Evolutionary conservation across 2,888 invertebrate genomes (phyloP).

Genomic region (Corbicula japonica): DNA sequence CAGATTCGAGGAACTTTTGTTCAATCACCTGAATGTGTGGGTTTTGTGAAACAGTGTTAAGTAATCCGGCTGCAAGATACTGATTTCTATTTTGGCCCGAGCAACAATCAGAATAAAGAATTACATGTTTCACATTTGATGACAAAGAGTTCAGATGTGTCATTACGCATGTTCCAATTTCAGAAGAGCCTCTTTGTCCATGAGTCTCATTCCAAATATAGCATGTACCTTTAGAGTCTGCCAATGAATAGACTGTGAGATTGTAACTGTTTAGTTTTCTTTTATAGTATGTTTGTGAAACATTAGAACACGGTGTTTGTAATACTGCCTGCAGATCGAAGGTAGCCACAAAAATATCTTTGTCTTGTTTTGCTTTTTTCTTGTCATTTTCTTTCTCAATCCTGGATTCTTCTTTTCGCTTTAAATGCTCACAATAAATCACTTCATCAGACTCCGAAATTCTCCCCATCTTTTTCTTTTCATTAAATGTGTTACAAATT

Average conservation of each 20-base stretch:
- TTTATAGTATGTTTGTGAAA: constrained; percentile 50
- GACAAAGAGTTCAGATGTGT: constrained; percentile 32
- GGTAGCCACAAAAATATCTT: constrained; percentile 2
- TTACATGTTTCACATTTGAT: constrained; percentile 24
- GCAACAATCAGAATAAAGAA: constrained; percentile 51
- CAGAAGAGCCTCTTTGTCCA: constrained; percentile 43
- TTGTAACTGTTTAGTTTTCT: constrained; percentile 54
- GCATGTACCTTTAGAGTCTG: constrained; percentile 28
- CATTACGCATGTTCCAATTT: constrained; percentile 45
- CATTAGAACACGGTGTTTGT: constrained; percentile 45
- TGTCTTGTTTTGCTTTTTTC: constrained; percentile 22
- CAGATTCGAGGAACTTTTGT: constrained; percentile 55
- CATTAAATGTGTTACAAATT: constrained; percentile 41
- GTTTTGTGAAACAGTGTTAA: constrained; percentile 21
- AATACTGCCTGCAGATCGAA: constrained; percentile 58
- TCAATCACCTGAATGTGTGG: constrained; percentile 29
- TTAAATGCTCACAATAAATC: constrained; percentile 6
- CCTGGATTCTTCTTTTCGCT: constrained; percentile 44
- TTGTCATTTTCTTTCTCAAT: constrained; percentile 50
- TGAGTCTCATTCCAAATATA: constrained; percentile 47
- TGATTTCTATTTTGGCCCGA: constrained; percentile 50
- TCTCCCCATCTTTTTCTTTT: constrained; percentile 28
- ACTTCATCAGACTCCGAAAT: constrained; percentile 10
- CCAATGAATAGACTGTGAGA: constrained; percentile 45
- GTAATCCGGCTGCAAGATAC: constrained; percentile 40